Base-by-base conservation (phyloP, 2,113 vertebrate species). In the Saccopteryx leptura region DNA sequence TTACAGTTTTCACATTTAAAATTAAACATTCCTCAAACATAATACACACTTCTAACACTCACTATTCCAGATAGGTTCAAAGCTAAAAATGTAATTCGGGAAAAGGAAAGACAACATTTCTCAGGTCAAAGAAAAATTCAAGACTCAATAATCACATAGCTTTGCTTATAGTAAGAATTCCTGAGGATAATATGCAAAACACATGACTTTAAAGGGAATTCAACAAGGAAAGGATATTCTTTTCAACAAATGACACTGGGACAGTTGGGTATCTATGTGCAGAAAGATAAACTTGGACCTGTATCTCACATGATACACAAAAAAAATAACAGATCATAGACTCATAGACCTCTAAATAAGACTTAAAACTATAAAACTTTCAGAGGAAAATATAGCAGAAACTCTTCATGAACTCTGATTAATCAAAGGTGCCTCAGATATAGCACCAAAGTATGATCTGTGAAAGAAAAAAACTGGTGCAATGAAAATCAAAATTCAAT, bases 1-100 rank as follows among this genome's bases (percentile, higher is more conserved):
- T 88, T 69, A 92, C 24, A 88, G 48, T 88, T 87, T 96, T 90
- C 87, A 90, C 31, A 83, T 86, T 93, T 88, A 96, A 91, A 94
- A 94, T 50, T 66, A 85, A 52, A 96, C 93, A 81, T 76, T 72
- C 31, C 50, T 92, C 91, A 90, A 72, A 91, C 4, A 76, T 94
- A 91, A 93, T 75, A 76, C 7, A 86, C 1, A 90, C 18, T 46
- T 84, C 60, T 93, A 90, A 95, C 21, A 93, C 50, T 95, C 65
- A 95, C 6, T 86, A 93, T 50, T 87, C 28, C 28, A 96, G 78
- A 86, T n/a, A 84, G 58, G 33, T 18, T 83, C 33, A 88, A 96
- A 96, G 65, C 54, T 90, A 94, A 82, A 94, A 90, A 50, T 66
- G 3, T 86, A 86, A 80, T 85, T 94, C 61, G 79, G 28, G 39